phyloP scores from a whole-genome alignment of 2,113 vertebrate species.

The Peromyscus maniculatus region DNA sequence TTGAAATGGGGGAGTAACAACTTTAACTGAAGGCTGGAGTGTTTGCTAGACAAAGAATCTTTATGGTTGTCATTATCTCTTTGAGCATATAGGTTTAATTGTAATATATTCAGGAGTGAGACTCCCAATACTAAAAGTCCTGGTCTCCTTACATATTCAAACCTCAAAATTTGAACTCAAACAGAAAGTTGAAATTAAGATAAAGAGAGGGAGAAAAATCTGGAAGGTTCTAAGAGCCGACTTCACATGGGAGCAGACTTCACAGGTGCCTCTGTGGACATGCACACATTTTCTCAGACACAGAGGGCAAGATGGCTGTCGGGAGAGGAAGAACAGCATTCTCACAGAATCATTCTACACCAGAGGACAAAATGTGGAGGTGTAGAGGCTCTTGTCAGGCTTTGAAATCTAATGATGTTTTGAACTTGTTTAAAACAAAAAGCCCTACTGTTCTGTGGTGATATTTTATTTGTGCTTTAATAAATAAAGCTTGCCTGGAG shows the following conservation, averaged over 20 bases:
- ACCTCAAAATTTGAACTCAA: not conserved
- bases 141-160: not conserved
- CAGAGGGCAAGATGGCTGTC: not conserved
- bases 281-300: not conserved
- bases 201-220: not conserved
- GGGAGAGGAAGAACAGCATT: not conserved
- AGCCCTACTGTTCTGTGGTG: not conserved
- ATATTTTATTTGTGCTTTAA: no score
- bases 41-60: not conserved
- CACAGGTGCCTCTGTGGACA: not conserved
- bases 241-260: not conserved
- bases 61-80: not conserved
- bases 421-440: not conserved
- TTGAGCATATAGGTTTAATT: not conserved
- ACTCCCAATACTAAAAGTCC: not conserved
- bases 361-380: not conserved
- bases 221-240: not conserved
- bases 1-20: not conserved
- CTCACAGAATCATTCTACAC: fast-evolving
- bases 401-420: not conserved
- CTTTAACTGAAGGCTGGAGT: not conserved
- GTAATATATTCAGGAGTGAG: not conserved
- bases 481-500: no score
- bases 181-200: not conserved
- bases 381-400: not conserved